phyloP scores from a whole-genome alignment of 2,888 invertebrate genomes.

The Serripes groenlandicus region DNA sequence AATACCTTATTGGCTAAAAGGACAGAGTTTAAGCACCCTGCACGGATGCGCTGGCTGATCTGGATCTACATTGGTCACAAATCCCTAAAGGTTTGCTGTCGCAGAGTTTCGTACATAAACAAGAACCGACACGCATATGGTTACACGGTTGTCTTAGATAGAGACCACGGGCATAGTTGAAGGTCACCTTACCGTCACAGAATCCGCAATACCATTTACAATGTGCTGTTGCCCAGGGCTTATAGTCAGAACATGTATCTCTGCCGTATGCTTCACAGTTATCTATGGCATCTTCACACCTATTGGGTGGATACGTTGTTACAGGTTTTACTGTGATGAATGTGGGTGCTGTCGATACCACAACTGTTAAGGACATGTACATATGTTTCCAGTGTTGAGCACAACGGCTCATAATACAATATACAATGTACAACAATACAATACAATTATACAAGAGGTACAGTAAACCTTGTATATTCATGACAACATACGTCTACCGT shows the following conservation, averaged over 20 bases:
- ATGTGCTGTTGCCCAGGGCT: constrained; percentile 56
- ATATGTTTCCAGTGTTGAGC: too few relatives aligned
- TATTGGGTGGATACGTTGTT: not conserved
- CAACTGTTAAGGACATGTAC: not conserved
- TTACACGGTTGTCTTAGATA: too few relatives aligned
- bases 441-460: not conserved
- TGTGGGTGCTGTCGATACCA: constrained; percentile 8
- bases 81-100: too few relatives aligned
- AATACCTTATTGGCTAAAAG: too few relatives aligned
- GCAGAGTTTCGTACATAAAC: too few relatives aligned
- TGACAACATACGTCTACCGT: not conserved
- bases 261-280: constrained; percentile 53
- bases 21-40: too few relatives aligned
- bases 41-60: too few relatives aligned
- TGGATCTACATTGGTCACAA: too few relatives aligned
- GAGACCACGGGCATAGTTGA: too few relatives aligned
- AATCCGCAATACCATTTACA: constrained; percentile 46
- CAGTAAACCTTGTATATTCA: not conserved
- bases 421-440: too few relatives aligned
- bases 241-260: constrained; percentile 60
- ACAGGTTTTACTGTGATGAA: not conserved
- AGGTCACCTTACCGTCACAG: constrained; percentile 4
- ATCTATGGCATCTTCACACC: constrained; percentile 28
- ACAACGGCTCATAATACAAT: too few relatives aligned
- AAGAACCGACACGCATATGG: too few relatives aligned